Evolutionary conservation across 1,140 invertebrate genomes (phyloP), one percentile per base, ranked within the genome.

Genomic region (Uloborus diversus): DNA sequence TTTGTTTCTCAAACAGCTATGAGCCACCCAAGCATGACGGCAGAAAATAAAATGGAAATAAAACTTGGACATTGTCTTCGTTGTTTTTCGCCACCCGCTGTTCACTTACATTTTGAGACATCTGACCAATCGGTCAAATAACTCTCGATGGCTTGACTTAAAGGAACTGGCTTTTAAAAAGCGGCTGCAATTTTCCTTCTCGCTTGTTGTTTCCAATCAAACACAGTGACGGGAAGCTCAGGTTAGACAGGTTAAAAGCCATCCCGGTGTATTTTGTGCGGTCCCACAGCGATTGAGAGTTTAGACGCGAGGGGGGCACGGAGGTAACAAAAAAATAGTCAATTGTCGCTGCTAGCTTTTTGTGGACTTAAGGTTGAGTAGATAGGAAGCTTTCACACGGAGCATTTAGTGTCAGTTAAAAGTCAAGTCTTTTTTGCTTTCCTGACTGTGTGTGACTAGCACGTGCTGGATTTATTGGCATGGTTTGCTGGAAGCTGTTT

Each of bases 211-310:
- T 53, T 20, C 49, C 49, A 53, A 53, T 53, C 49, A 53, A 53
- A 53, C 49, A 20, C 17, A 53, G 49, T 53, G 49, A 62, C 59
- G 37, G 59, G 17, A 37, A 37, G 28, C 59, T n/a, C 59, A 65
- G 62, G 73, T 66, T 37, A 78, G 73, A 66, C 73, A 78, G 73
- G 73, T 78, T 78, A 78, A 78, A 78, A 78, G 73, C 70, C 70
- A 73, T 73, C 53, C n/a, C 23, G 62, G 57, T 59, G 68, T 59
- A 28, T 71, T 71, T 42, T n/a, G n/a, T 53, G 49, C 49, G 49
- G 66, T 69, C 49, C 57, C 23, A n/a, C 30, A 42, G 73, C 73
- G 61, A 78, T 78, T 65, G 73, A 78, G 73, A 78, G 73, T 62
- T 78, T 65, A 33, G 56, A 28, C 30, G 56, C 25, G 27, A 59